Evolutionary conservation across 1,140 invertebrate species (phyloP).

Genomic region (Euwallacea similis): DNA sequence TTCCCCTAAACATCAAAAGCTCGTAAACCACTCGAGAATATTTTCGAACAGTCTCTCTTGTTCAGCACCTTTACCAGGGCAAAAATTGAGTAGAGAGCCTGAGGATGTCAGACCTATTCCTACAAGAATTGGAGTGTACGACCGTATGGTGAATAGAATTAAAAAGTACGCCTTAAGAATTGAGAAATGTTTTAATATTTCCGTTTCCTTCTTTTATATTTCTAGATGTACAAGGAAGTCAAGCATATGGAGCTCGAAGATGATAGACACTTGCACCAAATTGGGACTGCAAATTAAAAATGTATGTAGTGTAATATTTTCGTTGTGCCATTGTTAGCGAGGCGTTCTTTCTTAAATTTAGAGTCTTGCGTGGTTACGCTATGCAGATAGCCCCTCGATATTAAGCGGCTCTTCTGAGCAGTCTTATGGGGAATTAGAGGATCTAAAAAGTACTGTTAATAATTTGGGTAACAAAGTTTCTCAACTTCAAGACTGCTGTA

Average conservation of each 20-base stretch:
- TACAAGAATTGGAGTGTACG: no score
- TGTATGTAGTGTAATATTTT: slow-evolving; percentile 20
- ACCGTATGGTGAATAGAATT: no score
- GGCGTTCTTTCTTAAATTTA: slow-evolving; percentile 15
- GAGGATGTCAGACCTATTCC: no score
- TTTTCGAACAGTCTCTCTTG: no score
- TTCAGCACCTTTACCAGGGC: no score
- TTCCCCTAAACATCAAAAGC: no score
- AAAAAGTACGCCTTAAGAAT: no score
- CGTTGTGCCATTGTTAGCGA: not conserved
- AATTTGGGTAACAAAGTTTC: slow-evolving; percentile 26
- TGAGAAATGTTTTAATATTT: no score
- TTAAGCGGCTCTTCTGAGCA: not conserved
- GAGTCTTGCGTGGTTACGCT: slow-evolving; percentile 39
- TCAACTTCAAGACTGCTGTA: not conserved
- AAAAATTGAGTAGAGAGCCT: no score
- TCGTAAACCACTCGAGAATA: no score
- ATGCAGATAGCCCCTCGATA: slow-evolving; percentile 10
- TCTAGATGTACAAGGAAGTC: no score
- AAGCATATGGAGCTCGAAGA: slow-evolving; percentile 30
- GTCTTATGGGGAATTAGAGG: slow-evolving; percentile 28
- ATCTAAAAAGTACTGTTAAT: slow-evolving; percentile 22
- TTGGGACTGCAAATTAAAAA: slow-evolving; percentile 41
- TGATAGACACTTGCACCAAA: slow-evolving; percentile 39
- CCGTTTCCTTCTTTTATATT: no score